These are phyloP conservation scores for Neofelis nebulosa DNA, from an alignment of 2,113 vertebrate species.

Conservation along the genomic window DNA sequence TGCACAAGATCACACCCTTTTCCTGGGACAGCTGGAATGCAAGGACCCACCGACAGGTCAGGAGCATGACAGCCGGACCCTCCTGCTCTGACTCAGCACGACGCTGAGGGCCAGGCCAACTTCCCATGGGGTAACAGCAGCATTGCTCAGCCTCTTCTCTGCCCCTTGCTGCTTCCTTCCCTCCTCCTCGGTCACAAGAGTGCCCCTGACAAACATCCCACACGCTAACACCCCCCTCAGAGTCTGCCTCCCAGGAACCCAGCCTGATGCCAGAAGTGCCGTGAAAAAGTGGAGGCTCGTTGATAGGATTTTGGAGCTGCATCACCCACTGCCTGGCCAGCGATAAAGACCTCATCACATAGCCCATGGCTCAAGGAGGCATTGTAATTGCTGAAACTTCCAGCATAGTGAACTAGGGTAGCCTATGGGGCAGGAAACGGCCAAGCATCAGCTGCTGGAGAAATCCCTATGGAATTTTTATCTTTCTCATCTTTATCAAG, in stretches of 20 bases:
- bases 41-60: neutral
- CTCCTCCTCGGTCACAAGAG: neutral
- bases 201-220: neutral
- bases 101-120: neutral
- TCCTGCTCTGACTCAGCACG: neutral
- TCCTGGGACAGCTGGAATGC: neutral
- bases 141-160: neutral
- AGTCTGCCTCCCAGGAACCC: neutral
- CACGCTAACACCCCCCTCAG: neutral
- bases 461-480: neutral
- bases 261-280: neutral
- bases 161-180: neutral
- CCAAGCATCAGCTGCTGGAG: neutral
- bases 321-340: neutral
- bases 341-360: too few species aligned
- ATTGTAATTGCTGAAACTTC: neutral
- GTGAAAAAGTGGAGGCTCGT: neutral
- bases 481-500: neutral
- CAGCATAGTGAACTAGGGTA: neutral
- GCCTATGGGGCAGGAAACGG: neutral
- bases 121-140: accelerated
- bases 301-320: neutral
- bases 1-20: neutral
- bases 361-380: neutral
- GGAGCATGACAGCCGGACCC: neutral